Evolutionary conservation across 2,888 invertebrate genomes (phyloP).

Genomic region (Parnassius mnemosyne): DNA sequence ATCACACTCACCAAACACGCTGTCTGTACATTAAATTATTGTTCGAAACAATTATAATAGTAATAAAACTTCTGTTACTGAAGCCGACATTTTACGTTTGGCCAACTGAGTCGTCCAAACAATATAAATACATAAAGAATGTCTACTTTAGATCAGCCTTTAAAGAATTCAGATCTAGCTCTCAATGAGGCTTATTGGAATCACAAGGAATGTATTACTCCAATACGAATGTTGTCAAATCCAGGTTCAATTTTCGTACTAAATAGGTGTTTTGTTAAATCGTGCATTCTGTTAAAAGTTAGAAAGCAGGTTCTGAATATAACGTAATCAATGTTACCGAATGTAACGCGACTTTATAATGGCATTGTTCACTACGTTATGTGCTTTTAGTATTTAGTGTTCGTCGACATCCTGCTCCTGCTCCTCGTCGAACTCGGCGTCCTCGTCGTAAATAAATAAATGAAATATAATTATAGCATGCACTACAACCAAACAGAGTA

Average conservation of each 20-base stretch:
- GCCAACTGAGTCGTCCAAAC: constrained; percentile 49
- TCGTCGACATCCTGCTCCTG: constrained; percentile 86
- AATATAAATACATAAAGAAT: constrained; percentile 54
- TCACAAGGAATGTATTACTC: constrained; percentile 62
- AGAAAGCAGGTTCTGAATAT: constrained; percentile 71
- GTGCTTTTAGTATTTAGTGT: constrained; percentile 43
- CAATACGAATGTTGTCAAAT: constrained; percentile 55
- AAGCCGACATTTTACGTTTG: constrained; percentile 67
- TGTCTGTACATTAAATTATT: constrained; percentile 74
- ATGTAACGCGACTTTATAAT: constrained; percentile 69
- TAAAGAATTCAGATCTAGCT: constrained; percentile 65
- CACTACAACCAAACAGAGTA: too few species aligned
- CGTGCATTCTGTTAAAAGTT: constrained; percentile 75
- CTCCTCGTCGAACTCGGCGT: constrained; percentile 90
- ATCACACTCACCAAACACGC: constrained; percentile 23
- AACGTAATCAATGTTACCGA: constrained; percentile 72
- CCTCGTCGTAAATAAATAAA: constrained; percentile 80
- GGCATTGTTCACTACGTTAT: constrained; percentile 43
- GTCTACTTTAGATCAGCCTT: constrained; percentile 67
- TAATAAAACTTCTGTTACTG: constrained; percentile 73
- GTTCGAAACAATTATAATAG: constrained; percentile 64
- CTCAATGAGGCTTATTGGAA: constrained; percentile 54
- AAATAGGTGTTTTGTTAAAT: constrained; percentile 58
- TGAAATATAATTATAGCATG: too few species aligned
- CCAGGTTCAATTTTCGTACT: constrained; percentile 40